These are phyloP conservation scores for Dryobates pubescens DNA, from an alignment of 2,797 vertebrate species.

Conservation along the genomic window DNA sequence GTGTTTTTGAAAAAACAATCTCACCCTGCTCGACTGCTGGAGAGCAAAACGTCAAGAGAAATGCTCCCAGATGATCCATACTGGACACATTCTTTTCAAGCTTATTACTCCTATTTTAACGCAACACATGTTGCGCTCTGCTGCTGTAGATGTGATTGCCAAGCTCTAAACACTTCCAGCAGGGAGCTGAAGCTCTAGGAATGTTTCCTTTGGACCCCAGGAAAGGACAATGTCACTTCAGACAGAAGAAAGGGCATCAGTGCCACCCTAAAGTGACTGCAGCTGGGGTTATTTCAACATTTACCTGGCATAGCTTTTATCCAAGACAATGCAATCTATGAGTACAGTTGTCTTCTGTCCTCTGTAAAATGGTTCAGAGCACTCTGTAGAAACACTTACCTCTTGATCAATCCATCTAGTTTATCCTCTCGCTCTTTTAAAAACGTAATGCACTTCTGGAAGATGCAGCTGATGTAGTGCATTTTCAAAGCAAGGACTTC, in stretches of 20 bases:
- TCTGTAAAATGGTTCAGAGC: neutral
- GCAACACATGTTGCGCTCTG: neutral
- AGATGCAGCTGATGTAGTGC: slow-evolving; percentile 95
- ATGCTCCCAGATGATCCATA: neutral
- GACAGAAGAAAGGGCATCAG: neutral
- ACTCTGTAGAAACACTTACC: slow-evolving; percentile 70
- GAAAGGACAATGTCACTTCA: neutral
- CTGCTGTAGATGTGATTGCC: neutral
- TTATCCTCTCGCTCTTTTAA: slow-evolving; percentile 90
- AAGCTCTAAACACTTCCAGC: neutral
- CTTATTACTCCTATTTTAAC: neutral
- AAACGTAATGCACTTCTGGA: slow-evolving; percentile 90
- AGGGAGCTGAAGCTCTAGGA: neutral
- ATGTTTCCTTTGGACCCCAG: neutral
- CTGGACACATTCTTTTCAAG: neutral
- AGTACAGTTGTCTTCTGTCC: neutral
- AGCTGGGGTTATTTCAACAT: neutral
- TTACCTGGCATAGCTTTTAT: neutral
- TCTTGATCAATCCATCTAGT: slow-evolving; percentile 90
- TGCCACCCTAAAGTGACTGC: neutral
- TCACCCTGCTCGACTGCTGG: neutral
- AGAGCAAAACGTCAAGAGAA: neutral
- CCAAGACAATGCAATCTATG: neutral
- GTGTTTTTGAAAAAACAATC: neutral
- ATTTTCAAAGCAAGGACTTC: slow-evolving; percentile 98